Evolutionary conservation across 2,797 vertebrate species (phyloP).

Genomic region (Leptodactylus fallax): DNA sequence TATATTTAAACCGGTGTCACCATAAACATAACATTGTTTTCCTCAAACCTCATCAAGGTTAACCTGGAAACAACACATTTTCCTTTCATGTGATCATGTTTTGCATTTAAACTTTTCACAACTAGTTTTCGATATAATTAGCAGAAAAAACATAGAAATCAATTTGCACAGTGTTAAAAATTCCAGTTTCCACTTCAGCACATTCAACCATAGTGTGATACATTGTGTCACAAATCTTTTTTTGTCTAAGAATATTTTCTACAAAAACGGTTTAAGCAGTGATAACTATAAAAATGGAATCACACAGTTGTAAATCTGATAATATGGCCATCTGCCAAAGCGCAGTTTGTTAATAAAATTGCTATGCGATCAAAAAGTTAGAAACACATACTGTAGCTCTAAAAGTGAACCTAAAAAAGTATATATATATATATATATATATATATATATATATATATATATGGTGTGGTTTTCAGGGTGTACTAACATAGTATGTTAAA

Average conservation of each 20-base stretch:
- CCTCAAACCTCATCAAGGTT: background rate
- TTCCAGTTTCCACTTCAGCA: slow-evolving; percentile 31
- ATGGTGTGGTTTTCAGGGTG: no score
- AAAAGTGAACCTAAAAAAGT: no score
- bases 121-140: slow-evolving; percentile 27
- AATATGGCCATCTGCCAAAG: background rate
- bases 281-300: background rate
- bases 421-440: no score
- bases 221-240: background rate
- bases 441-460: no score
- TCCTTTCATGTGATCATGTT: slow-evolving; percentile 8
- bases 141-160: slow-evolving; percentile 33
- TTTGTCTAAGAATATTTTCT: slow-evolving; percentile 8
- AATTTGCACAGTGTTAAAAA: slow-evolving; percentile 35
- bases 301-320: background rate
- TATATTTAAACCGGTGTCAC: background rate
- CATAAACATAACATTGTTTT: background rate
- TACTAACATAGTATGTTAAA: no score
- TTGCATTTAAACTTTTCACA: slow-evolving; percentile 27
- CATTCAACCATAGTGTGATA: background rate
- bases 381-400: no score
- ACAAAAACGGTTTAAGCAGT: background rate
- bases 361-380: background rate
- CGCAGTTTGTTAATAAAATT: no score
- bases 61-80: background rate